These are phyloP conservation scores for Ctenopoma kingsleyae DNA, from an alignment of 2,797 vertebrate genomes.

Conservation along the genomic window DNA sequence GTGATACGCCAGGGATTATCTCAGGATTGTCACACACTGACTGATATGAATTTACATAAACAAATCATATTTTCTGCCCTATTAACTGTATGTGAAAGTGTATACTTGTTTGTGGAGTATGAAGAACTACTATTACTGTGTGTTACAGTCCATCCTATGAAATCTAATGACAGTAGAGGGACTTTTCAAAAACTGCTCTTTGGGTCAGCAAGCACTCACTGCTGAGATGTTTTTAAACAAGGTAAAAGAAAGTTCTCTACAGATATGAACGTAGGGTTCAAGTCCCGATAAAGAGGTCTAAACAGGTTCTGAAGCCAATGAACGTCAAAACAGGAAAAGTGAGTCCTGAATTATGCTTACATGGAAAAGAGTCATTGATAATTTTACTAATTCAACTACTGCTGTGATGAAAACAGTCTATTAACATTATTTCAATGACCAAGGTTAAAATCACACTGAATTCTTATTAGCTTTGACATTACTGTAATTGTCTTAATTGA, in stretches of 20 bases:
- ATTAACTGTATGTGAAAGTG: conserved; percentile 45
- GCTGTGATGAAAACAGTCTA: background rate
- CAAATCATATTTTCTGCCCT: conserved; percentile 71
- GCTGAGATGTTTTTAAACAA: background rate
- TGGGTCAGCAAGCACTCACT: background rate
- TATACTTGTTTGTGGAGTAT: conserved; percentile 23
- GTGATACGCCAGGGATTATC: conserved; percentile 63
- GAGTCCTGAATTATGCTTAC: no score
- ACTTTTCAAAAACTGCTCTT: background rate
- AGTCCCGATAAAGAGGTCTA: no score
- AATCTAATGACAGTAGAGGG: background rate
- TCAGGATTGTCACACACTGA: conserved; percentile 60
- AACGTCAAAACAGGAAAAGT: no score
- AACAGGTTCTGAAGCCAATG: no score
- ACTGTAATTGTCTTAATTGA: conserved; percentile 33
- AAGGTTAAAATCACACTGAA: background rate
- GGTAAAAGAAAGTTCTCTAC: background rate
- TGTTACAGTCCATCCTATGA: background rate
- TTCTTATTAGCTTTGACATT: background rate
- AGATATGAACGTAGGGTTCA: background rate
- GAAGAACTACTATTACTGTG: background rate
- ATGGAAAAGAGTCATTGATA: background rate
- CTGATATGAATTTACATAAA: conserved; percentile 72
- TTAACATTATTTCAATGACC: background rate
- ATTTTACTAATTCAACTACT: background rate